Conservation (phyloP, 2,113 vertebrate genomes). For the Bambusicola thoracicus region DNA sequence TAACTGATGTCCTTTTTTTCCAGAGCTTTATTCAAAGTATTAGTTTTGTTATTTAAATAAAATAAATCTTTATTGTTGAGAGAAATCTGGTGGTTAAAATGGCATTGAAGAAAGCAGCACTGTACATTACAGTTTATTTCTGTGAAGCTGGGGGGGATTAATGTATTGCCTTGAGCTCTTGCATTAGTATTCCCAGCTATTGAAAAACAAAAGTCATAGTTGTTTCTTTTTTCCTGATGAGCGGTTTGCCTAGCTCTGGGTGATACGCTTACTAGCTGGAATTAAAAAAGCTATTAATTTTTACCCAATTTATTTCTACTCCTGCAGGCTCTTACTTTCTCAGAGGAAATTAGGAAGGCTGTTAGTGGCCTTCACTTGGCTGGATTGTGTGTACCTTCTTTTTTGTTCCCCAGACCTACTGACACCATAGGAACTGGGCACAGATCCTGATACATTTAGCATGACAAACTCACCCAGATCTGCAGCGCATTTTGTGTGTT, state of each 20-base stretch:
- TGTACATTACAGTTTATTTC: slow-evolving; percentile 13
- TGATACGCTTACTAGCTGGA: slow-evolving; percentile 54
- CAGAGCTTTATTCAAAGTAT: not conserved
- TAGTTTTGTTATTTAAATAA: slow-evolving; percentile 50
- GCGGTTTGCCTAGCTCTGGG: not conserved
- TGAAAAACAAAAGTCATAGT: slow-evolving; percentile 43
- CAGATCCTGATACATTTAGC: not conserved
- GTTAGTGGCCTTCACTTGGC: not conserved
- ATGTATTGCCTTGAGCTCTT: slow-evolving; percentile 56
- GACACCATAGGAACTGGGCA: not conserved
- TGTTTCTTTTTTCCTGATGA: not conserved
- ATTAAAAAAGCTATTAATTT: slow-evolving; percentile 64
- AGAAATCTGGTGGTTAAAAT: slow-evolving; percentile 46
- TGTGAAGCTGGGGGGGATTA: slow-evolving; percentile 6
- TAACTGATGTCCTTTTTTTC: not conserved
- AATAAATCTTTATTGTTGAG: slow-evolving; percentile 53
- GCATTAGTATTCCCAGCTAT: slow-evolving; percentile 57
- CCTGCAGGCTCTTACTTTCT: slow-evolving; percentile 3
- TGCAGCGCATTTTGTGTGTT: not conserved
- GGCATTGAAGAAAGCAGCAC: slow-evolving; percentile 24
- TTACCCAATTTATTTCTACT: slow-evolving; percentile 49
- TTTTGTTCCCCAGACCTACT: not conserved
- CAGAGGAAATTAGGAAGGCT: slow-evolving; percentile 1
- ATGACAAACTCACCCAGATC: not conserved
- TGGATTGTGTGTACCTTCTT: not conserved